Conservation (phyloP, 2,113 vertebrate genomes). For the Brevimyrus niger region DNA sequence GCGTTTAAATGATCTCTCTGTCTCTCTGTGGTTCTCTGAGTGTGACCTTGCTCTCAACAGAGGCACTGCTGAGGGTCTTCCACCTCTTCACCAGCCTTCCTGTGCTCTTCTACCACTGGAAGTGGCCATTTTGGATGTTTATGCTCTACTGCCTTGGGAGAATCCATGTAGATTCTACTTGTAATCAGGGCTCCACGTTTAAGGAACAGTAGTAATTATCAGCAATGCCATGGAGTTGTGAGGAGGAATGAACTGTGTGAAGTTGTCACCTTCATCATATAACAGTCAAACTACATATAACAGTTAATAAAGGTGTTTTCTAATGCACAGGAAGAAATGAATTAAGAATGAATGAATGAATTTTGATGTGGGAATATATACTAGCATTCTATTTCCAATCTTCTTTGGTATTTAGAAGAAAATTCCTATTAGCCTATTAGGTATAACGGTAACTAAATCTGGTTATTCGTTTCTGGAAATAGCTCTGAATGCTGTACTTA, state of each 20-base stretch:
- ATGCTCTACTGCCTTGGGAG: background rate
- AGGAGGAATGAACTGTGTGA: background rate
- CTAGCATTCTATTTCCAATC: background rate
- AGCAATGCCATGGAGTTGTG: background rate
- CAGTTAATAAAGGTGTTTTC: background rate
- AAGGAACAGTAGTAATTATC: background rate
- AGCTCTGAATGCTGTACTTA: background rate
- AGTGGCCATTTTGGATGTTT: conserved; percentile 8
- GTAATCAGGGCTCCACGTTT: too few species aligned
- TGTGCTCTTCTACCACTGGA: background rate
- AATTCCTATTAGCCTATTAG: background rate
- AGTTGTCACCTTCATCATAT: background rate
- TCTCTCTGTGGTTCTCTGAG: background rate
- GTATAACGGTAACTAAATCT: background rate
- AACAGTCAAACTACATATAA: background rate
- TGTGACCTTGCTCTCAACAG: background rate
- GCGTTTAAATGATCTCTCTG: background rate
- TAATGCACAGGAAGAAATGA: background rate
- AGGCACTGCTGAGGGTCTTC: background rate
- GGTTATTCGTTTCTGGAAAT: background rate
- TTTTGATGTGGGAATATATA: background rate
- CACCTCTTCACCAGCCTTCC: background rate
- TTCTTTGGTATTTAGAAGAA: background rate
- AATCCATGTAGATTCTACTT: background rate
- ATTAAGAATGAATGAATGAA: too few species aligned